Percentiles rank a stretch among this genome's conserved stretches.
phyloP scores from a whole-genome alignment of 2,113 vertebrate genomes.

The Labeo catla region DNA sequence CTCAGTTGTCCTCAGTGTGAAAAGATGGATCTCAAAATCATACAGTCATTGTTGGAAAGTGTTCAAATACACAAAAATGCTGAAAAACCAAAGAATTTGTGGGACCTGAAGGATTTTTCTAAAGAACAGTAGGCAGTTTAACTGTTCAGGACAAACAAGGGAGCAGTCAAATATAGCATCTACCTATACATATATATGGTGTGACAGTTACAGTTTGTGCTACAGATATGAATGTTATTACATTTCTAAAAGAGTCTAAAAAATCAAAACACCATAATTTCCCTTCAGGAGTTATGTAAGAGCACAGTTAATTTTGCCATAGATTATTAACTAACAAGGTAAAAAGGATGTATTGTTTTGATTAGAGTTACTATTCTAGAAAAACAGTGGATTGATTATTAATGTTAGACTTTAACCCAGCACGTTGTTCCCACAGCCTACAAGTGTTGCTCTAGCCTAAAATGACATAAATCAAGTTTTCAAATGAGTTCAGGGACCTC shows the following conservation, averaged over 20 bases:
- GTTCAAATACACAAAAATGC: too few species aligned
- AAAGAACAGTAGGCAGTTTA: too few species aligned
- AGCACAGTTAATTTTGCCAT: neutral
- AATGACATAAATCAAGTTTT: neutral
- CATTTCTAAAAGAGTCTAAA: neutral
- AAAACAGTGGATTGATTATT: constrained; percentile 16
- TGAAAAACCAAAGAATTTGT: too few species aligned
- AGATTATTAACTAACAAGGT: neutral
- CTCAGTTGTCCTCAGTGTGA: too few species aligned
- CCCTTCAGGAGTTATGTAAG: neutral
- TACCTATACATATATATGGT: too few species aligned
- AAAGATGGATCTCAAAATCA: too few species aligned
- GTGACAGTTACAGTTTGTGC: too few species aligned
- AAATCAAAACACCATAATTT: neutral
- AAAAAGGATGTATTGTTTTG: neutral
- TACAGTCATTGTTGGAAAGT: too few species aligned
- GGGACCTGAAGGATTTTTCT: too few species aligned
- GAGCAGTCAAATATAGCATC: too few species aligned
- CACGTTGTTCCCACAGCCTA: neutral
- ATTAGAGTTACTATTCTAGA: neutral
- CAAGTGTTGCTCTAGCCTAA: neutral
- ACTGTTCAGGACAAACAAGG: too few species aligned
- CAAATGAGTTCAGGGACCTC: neutral
- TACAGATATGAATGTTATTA: neutral
- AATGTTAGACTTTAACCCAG: neutral